Conservation (phyloP, 2,113 vertebrate species). For the Petrocephalus microphthalmus region DNA sequence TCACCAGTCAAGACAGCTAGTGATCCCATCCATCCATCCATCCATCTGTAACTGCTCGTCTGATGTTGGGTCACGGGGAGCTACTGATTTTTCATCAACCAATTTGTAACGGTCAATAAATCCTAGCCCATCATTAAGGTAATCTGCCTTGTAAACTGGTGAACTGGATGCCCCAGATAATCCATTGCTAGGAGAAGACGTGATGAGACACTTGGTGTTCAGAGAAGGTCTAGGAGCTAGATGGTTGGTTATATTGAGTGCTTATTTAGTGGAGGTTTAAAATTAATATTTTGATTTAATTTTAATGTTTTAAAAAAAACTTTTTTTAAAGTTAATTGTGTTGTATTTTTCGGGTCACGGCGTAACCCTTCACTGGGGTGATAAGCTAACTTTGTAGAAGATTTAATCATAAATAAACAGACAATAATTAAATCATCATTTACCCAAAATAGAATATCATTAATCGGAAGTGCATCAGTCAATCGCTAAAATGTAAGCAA, state of each 20-base stretch:
- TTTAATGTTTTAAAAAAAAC: background rate
- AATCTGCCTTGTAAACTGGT: background rate
- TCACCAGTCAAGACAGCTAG: background rate
- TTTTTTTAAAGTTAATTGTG: background rate
- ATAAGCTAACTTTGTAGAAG: background rate
- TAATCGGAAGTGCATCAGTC: background rate
- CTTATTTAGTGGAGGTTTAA: background rate
- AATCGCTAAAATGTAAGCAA: slow-evolving; percentile 1
- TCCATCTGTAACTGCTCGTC: too few species aligned
- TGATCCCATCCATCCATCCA: too few species aligned
- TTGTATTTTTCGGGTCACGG: background rate
- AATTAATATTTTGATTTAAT: background rate
- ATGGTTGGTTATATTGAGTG: background rate
- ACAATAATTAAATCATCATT: background rate
- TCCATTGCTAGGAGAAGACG: background rate
- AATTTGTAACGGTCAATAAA: background rate
- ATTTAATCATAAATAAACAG: background rate
- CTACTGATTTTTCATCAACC: background rate
- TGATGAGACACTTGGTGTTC: background rate
- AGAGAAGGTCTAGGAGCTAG: background rate
- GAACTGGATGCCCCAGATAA: background rate
- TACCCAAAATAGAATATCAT: background rate
- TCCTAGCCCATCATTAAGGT: too few species aligned
- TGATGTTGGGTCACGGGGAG: too few species aligned
- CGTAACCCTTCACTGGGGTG: background rate